Percentiles rank a stretch among this genome's conserved stretches.
These are phyloP conservation scores for Pipistrellus nathusii DNA, from an alignment of 2,797 vertebrate species.

Conservation along the genomic window DNA sequence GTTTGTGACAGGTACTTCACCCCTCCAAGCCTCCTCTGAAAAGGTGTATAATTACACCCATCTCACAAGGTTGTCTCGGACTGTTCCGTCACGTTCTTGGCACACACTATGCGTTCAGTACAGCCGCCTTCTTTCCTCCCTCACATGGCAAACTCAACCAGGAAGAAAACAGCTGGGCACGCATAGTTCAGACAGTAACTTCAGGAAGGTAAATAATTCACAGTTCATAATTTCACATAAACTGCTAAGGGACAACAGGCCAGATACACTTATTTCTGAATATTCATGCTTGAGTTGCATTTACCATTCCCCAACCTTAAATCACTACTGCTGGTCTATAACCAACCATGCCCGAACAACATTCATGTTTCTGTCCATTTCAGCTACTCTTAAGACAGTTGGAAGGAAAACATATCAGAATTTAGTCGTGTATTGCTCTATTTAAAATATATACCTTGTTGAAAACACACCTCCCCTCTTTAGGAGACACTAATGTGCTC, in stretches of 20 bases:
- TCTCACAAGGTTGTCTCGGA: neutral
- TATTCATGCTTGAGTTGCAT: neutral
- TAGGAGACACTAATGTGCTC: neutral
- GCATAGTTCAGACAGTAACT: neutral
- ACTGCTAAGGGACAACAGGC: neutral
- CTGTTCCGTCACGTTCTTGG: neutral
- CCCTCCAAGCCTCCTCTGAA: neutral
- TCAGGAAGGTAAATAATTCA: neutral
- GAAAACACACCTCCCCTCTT: neutral
- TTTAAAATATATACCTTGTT: neutral
- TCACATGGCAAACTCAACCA: neutral
- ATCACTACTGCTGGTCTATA: neutral
- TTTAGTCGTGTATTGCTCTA: neutral
- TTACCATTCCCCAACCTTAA: neutral
- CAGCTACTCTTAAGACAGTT: neutral
- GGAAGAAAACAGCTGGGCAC: neutral
- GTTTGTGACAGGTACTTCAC: neutral
- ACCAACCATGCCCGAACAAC: neutral
- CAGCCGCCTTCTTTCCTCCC: neutral
- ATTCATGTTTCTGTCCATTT: neutral
- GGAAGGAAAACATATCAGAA: neutral
- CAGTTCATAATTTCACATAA: neutral
- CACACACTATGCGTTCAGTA: neutral
- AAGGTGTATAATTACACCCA: neutral
- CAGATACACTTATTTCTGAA: neutral